Evolutionary conservation across 2,888 invertebrate species (phyloP).

Genomic region (Mantis religiosa): DNA sequence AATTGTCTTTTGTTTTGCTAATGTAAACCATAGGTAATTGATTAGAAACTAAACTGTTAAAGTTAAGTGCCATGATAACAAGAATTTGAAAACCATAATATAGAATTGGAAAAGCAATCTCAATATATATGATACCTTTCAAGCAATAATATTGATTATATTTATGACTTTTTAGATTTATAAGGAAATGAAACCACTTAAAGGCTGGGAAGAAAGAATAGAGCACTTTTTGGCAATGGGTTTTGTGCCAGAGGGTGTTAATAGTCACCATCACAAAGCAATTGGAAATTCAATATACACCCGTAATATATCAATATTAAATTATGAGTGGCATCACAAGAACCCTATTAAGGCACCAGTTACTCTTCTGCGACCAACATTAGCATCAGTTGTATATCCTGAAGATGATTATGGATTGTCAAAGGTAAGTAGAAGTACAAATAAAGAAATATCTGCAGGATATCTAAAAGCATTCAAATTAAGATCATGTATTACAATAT

Average conservation of each 20-base stretch:
- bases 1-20: too few relatives aligned
- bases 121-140: too few relatives aligned
- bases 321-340: conserved; percentile 46
- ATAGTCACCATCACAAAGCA: conserved; percentile 44
- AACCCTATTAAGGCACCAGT: conserved; percentile 52
- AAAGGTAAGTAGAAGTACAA: conserved; percentile 36
- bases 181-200: conserved; percentile 49
- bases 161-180: not conserved
- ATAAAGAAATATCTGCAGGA: too few relatives aligned
- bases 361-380: conserved; percentile 60
- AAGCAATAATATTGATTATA: too few relatives aligned
- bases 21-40: too few relatives aligned
- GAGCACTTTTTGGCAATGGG: conserved; percentile 45
- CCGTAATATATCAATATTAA: conserved; percentile 52
- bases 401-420: conserved; percentile 63
- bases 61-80: too few relatives aligned
- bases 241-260: conserved; percentile 35
- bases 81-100: too few relatives aligned
- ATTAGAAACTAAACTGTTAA: too few relatives aligned
- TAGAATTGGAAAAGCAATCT: too few relatives aligned
- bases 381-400: conserved; percentile 44
- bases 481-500: too few relatives aligned
- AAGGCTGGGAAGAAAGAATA: conserved; percentile 56
- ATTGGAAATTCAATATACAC: conserved; percentile 49
- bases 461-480: too few relatives aligned